phyloP scores from a whole-genome alignment of 2,888 invertebrate species.

The Nymphalis urticae region DNA sequence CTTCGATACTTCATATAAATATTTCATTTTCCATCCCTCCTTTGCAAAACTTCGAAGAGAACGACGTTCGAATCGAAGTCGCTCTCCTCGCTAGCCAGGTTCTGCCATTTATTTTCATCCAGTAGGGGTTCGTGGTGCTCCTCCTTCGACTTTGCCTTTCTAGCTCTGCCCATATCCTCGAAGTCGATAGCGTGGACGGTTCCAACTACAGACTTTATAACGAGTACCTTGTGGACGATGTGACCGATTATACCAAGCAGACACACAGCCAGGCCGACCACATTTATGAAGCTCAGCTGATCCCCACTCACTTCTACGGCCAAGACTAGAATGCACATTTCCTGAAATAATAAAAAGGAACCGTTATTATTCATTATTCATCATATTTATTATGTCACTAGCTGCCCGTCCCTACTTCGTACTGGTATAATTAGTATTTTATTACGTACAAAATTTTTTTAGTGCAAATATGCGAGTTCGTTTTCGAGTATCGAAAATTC shows the following conservation, averaged over 20 bases:
- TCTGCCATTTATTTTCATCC: constrained; percentile 56
- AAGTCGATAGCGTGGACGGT: constrained; percentile 59
- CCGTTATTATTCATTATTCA: no score
- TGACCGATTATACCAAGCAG: constrained; percentile 93
- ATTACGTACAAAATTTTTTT: no score
- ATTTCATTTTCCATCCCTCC: constrained; percentile 62
- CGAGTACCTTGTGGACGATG: constrained; percentile 86
- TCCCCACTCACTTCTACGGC: constrained; percentile 95
- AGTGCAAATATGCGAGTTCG: no score
- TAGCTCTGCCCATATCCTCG: constrained; percentile 43
- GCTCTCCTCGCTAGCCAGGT: constrained; percentile 62
- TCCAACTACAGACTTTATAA: constrained; percentile 61
- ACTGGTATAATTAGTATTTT: no score
- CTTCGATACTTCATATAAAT: background rate
- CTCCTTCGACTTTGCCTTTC: constrained; percentile 46
- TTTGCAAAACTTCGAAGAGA: constrained; percentile 79
- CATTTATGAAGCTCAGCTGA: constrained; percentile 89
- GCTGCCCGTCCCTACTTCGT: no score
- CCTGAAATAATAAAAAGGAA: constrained; percentile 82
- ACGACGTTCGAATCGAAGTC: constrained; percentile 78
- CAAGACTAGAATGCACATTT: constrained; percentile 93
- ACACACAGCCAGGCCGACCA: constrained; percentile 92
- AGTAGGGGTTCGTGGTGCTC: constrained; percentile 63
- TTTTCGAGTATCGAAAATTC: no score
- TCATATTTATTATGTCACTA: background rate